phyloP scores from a whole-genome alignment of 1,140 invertebrate species.

The Anastrepha obliqua region DNA sequence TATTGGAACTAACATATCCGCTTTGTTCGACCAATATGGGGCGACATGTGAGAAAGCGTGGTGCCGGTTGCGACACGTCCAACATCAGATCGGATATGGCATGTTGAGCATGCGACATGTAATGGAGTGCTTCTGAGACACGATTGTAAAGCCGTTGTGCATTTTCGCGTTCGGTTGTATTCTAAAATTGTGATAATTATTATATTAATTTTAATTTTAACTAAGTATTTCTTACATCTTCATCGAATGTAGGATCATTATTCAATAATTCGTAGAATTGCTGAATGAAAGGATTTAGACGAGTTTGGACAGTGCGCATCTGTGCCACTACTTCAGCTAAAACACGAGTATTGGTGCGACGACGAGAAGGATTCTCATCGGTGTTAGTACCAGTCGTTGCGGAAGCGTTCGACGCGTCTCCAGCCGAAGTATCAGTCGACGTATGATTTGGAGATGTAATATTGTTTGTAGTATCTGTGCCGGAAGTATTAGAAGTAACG shows the following conservation, averaged over 20 bases:
- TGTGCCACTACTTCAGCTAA: slow-evolving; percentile 79
- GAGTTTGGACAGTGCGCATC: slow-evolving; percentile 78
- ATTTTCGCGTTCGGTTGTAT: slow-evolving; percentile 74
- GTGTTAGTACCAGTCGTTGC: background rate
- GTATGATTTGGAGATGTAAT: slow-evolving; percentile 21
- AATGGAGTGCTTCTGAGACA: slow-evolving; percentile 87
- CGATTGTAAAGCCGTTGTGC: slow-evolving; percentile 82
- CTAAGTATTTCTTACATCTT: slow-evolving; percentile 73
- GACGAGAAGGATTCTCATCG: slow-evolving; percentile 58
- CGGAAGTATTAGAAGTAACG: slow-evolving; percentile 41
- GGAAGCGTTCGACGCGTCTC: slow-evolving; percentile 32
- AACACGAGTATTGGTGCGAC: slow-evolving; percentile 76
- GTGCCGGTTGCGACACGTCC: slow-evolving; percentile 81
- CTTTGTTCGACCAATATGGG: slow-evolving; percentile 85
- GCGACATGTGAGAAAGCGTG: slow-evolving; percentile 82
- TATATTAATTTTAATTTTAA: background rate
- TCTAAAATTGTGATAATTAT: slow-evolving; percentile 66
- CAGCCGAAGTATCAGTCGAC: background rate
- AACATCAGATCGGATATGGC: slow-evolving; percentile 90
- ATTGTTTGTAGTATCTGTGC: slow-evolving; percentile 46
- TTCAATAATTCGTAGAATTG: slow-evolving; percentile 78
- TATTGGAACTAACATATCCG: slow-evolving; percentile 73
- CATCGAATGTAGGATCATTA: slow-evolving; percentile 77
- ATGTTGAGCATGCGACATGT: slow-evolving; percentile 90
- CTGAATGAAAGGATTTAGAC: slow-evolving; percentile 80